Base-by-base conservation (phyloP, 2,113 vertebrate genomes). In the Myrmophylax atrothorax region DNA sequence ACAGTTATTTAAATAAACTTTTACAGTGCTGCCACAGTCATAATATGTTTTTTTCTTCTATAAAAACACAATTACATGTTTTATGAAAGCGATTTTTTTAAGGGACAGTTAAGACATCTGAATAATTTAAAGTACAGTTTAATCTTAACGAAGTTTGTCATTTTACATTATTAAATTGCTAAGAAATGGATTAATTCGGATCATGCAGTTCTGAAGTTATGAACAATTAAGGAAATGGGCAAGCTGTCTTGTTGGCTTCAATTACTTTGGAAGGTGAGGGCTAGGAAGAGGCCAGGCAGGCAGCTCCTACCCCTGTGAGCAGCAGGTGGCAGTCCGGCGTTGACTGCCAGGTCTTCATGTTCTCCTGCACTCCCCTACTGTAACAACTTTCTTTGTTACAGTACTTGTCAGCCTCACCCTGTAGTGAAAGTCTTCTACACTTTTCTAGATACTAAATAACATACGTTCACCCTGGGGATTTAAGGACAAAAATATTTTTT, bases 101-200 rank as follows among this genome's bases (percentile, higher is more conserved):
- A 92, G 79, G 67, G 91, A 87, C 25, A 86, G 46, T 85, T 90
- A 92, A 80, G 46, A 74, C 23, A 24, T 35, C 75, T 94, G 87
- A 87, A 92, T 86, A 95, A 92, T 94, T 93, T 60, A 94, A 85
- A 92, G 25, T 24, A 90, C 38, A 83, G 88, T 83, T 90, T 83
- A 73, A 92, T 74, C 67, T 70, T 62, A 73, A 88, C n/a, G 93
- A 80, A 90, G 56, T 55, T 83, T 70, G 59, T 84, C 49, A 92
- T 79, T 94, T 82, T 69, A 47, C 17, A 31, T 73, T 79, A 76
- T 79, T 89, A 38, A 20, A 35, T 53, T 69, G 44, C 49, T 58
- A 73, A 79, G 58, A 79, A 85, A 88, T 74, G 24, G 22, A 83
- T 46, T 92, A 50, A 77, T 88, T 89, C 0, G 0, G 42, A 77